Base-by-base conservation (phyloP, 2,797 vertebrate genomes). In the Euthynnus affinis region DNA sequence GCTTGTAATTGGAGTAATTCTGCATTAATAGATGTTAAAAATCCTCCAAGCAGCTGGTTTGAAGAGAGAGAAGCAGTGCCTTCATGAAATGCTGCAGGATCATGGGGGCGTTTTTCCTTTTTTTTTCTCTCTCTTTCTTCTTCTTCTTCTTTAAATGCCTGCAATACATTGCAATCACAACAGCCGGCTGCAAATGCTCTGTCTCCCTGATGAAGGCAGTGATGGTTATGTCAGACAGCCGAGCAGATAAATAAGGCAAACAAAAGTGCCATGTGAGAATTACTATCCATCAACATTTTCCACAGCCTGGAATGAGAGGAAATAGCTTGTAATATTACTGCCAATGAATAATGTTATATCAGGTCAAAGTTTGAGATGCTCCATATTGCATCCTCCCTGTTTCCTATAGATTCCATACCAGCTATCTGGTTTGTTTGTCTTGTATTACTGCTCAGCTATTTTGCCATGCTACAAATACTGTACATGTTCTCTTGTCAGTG, bases 1-100 rank as follows among this genome's bases (percentile, higher is more conserved):
- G 95, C 96, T 98, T 96, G 94, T 99, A 99, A 99, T 98, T 99
- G 97, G 96, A 97, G 96, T 99, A 98, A 99, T 99, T 99, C 96
- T 95, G 94, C 96, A 98, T 98, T 98, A 98, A 98, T 99, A 96
- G 96, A 97, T 96, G 94, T 92, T 91, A 88, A 95, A 95, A 93
- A 91, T 95, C 95, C 95, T 94, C 93, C 90, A 87, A 95, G 95
- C 97, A 97, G 96, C 96, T 97, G 97, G 93, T 92, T 91, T 87
- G 92, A 94, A 91, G 49, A 53, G 23, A 42, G 59, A 44, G 66
- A 91, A 93, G 91, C 88, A 91, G 85, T 84, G 89, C 95, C 94
- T 93, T 96, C 93, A 90, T 83, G 74, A 96, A 97, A 97, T 95
- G 94, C 93, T 92, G 80, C 51, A 85, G 83, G 91, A 93, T 94